Base-by-base conservation (phyloP, 64 coral and sea anemone species). In the Platygyra sinensis region DNA sequence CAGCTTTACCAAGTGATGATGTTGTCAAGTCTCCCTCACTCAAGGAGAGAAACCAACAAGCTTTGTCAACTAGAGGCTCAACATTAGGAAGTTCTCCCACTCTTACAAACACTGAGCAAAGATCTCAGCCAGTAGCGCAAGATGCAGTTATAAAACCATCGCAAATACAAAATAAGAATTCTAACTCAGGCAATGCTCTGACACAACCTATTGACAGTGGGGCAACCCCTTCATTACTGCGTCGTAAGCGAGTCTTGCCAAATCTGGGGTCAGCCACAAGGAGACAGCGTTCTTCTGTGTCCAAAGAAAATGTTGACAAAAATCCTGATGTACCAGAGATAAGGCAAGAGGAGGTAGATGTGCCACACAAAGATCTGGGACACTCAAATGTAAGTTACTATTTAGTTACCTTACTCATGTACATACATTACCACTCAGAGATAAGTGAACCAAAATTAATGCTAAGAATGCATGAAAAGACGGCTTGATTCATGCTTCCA, bases 231-330 rank as follows among this genome's bases (percentile, higher is more conserved):
- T 69, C 81, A 50, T 17, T 85, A 1, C 38, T 51, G 22, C 81
- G 81, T 17, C 81, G 81, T 2, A 85, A 85, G 38, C 62, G 81
- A 51, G 81, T 85, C 28, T 72, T 85, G 69, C 81, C 81, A 11
- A 85, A 85, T 51, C 62, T 85, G 62, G 81, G 81, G 11, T 85
- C 81, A 51, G 62, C 81, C 27, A 39, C 81, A 71, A 67, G 63
- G 22, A 85, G 63, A 24, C 38, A 62, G 27, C 81, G 46, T 51
- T 85, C 63, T 46, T 85, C 81, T 85, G 33, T 85, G 4, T 85
- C 81, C 15, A 85, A 85, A 38, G 81, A 85, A 72, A 85, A 69
- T 29, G 63, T 85, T 0, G 81, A 85, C 8, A 85, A 25, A 38
- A 51, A 39, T 71, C 1, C 20, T 24, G 80, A 83, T 18, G 10